Conservation (phyloP, 2,113 vertebrate genomes). For the Phocoena sinus region DNA sequence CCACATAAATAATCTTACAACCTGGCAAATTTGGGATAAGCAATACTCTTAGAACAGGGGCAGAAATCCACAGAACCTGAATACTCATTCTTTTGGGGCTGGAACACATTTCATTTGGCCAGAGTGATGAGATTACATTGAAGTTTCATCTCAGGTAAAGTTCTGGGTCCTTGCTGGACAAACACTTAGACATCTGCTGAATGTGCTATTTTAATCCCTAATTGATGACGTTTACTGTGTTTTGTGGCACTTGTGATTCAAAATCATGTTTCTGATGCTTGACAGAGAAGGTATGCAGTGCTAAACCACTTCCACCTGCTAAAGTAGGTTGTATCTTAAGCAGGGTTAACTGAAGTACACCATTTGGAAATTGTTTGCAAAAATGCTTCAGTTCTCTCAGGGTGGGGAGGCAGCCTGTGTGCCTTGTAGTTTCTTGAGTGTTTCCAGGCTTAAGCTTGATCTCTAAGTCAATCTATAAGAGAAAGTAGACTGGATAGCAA, state of each 20-base stretch:
- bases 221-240: conserved; percentile 21
- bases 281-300: conserved; percentile 51
- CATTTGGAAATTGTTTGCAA: conserved; percentile 82
- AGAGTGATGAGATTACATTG: neutral
- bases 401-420: conserved; percentile 44
- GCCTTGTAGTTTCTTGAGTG: conserved; percentile 73
- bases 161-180: neutral
- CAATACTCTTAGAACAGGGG: neutral
- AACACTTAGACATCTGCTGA: conserved; percentile 20
- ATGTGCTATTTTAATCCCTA: conserved; percentile 56
- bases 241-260: conserved; percentile 53
- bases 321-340: conserved; percentile 71
- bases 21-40: neutral
- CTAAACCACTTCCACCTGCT: conserved; percentile 81
- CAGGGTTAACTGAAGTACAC: conserved; percentile 77
- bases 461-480: conserved; percentile 73
- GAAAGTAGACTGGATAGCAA: conserved; percentile 69
- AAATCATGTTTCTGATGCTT: conserved; percentile 63
- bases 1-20: neutral
- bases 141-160: neutral
- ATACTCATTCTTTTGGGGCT: neutral
- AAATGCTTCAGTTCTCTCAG: conserved; percentile 72
- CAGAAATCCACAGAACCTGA: neutral
- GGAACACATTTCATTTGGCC: neutral
- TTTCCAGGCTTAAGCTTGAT: conserved; percentile 77